Conservation (phyloP, 2,797 vertebrate species). For the Coranthus polyacanthus region DNA sequence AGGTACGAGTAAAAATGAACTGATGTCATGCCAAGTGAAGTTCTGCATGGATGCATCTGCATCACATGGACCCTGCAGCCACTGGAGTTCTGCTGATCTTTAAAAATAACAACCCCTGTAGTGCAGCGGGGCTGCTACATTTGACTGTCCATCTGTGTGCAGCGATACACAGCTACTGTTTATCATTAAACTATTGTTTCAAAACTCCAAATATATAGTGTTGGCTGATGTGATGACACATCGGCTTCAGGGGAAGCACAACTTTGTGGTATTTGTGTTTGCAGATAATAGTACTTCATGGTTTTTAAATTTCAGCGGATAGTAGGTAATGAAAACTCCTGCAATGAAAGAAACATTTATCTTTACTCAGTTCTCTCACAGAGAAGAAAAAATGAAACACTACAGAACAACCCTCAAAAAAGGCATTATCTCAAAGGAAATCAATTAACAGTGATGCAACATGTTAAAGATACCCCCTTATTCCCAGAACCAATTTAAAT, state of each 20-base stretch:
- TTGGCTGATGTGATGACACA: slow-evolving; percentile 10
- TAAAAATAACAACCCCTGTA: slow-evolving; percentile 62
- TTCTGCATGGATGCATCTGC: slow-evolving; percentile 67
- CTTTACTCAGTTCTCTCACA: too few relatives aligned
- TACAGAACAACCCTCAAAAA: too few relatives aligned
- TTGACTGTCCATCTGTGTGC: slow-evolving; percentile 15
- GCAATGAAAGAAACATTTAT: too few relatives aligned
- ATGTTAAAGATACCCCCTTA: slow-evolving; percentile 38
- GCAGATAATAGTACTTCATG: too few relatives aligned
- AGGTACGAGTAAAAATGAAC: slow-evolving; percentile 51
- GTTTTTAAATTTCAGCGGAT: too few relatives aligned
- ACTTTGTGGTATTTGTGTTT: neutral
- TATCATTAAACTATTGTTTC: slow-evolving; percentile 1
- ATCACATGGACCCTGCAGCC: slow-evolving; percentile 55
- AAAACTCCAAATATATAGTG: slow-evolving; percentile 3
- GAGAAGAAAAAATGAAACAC: too few relatives aligned
- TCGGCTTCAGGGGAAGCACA: slow-evolving; percentile 8
- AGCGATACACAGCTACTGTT: neutral
- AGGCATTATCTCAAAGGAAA: slow-evolving; percentile 33
- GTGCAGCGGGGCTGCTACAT: slow-evolving; percentile 2
- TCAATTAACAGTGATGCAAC: slow-evolving; percentile 45
- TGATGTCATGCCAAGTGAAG: slow-evolving; percentile 65
- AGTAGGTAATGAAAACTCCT: too few relatives aligned
- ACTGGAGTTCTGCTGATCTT: slow-evolving; percentile 54
- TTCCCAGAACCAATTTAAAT: slow-evolving; percentile 62